Conservation (phyloP, 2,888 invertebrate species). For the Eumerus sabulonum region DNA sequence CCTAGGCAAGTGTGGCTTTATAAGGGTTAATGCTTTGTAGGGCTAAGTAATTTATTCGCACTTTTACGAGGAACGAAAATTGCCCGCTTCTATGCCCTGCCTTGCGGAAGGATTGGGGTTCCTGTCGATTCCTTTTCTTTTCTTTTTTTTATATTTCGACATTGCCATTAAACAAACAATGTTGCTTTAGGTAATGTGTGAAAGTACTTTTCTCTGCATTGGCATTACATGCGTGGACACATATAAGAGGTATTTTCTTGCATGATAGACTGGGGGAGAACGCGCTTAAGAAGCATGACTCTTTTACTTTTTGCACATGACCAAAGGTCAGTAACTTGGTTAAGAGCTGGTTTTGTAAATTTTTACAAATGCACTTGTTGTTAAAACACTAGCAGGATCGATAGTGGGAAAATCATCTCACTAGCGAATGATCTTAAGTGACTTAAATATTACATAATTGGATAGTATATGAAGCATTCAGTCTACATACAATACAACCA, state of each 20-base stretch:
- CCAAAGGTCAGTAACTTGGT: slow-evolving; percentile 55
- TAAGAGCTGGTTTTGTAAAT: slow-evolving; percentile 7
- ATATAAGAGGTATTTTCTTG: slow-evolving; percentile 16
- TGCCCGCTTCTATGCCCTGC: slow-evolving; percentile 7
- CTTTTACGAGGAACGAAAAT: slow-evolving; percentile 13
- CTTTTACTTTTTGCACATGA: slow-evolving; percentile 37
- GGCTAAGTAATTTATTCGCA: slow-evolving; percentile 57
- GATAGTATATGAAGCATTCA: too few species aligned
- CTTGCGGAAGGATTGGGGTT: too few species aligned
- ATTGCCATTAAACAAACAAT: too few species aligned
- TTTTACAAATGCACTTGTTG: slow-evolving; percentile 15
- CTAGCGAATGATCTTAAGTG: too few species aligned
- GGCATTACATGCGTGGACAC: neutral
- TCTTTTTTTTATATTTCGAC: too few species aligned
- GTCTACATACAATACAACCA: too few species aligned
- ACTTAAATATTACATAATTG: too few species aligned
- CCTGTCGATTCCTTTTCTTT: too few species aligned
- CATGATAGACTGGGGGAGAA: too few species aligned
- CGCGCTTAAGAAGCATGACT: slow-evolving; percentile 8
- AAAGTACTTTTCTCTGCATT: slow-evolving; percentile 3
- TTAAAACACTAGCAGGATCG: too few species aligned
- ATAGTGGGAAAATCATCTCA: too few species aligned
- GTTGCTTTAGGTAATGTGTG: too few species aligned
- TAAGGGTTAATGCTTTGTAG: slow-evolving; percentile 42
- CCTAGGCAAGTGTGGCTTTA: slow-evolving; percentile 9